Conservation (phyloP, 2,113 vertebrate genomes). For the Muscicapa adusta region DNA sequence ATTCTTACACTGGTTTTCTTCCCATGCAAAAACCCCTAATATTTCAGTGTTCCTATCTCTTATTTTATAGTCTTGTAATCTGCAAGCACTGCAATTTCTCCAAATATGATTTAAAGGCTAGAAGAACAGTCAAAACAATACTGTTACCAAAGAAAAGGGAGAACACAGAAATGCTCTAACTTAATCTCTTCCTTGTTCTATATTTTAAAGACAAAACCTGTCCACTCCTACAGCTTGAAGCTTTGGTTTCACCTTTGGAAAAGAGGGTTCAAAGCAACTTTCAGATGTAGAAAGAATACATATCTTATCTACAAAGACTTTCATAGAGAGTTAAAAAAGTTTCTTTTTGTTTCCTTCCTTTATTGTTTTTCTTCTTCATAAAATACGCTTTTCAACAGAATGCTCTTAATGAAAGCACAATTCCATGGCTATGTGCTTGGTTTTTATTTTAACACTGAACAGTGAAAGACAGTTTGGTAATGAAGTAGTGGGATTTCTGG, state of each 20-base stretch:
- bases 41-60: neutral
- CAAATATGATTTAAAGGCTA: neutral
- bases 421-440: rapidly evolving
- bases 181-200: neutral
- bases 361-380: neutral
- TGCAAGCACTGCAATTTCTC: neutral
- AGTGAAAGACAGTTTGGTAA: neutral
- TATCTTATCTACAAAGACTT: neutral
- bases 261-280: neutral
- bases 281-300: neutral
- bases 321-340: neutral
- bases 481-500: neutral
- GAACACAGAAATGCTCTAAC: neutral
- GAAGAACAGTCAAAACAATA: neutral
- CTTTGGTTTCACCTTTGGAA: neutral
- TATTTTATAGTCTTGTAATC: neutral
- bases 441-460: neutral
- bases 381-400: neutral
- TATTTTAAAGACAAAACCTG: neutral
- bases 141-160: neutral
- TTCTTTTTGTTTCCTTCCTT: neutral
- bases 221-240: neutral
- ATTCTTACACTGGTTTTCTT: neutral
- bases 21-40: neutral
- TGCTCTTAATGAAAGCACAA: neutral